Evolutionary conservation across 2,888 invertebrate genomes (phyloP), one percentile per base, ranked within the genome.

Genomic region (Sabatieria punctata): DNA sequence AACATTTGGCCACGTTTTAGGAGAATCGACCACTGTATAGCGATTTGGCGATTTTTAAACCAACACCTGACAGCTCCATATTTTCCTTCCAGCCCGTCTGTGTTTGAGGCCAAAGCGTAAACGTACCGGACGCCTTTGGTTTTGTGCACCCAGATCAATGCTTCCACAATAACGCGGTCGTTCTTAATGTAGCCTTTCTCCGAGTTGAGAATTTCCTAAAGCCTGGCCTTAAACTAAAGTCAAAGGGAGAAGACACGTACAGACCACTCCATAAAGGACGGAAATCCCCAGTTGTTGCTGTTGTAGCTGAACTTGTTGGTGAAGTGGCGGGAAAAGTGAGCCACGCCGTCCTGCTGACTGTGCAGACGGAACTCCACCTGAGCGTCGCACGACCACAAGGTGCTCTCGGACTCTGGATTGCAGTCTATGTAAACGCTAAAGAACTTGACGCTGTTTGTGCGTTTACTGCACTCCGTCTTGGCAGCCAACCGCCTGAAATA

Each of bases 241-340:
- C 33, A 33, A 33, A 33, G n/a, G 11, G n/a, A 33, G n/a, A n/a
- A n/a, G n/a, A n/a, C n/a, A n/a, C n/a, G 11, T 46, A 47, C 22
- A 33, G 45, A 50, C 57, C 57, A 61, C 19, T 59, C 60, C 52
- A 61, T 58, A 48, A 61, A 61, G 2, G 57, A 55, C 13, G 61
- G 61, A 44, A 61, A 61, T 1, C 61, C 61, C 61, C 61, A 61
- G 47, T 61, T 61, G 51, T 61, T 61, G 41, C 58, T 59, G 43
- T 57, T 60, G 49, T 48, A 61, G 48, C 57, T 60, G 54, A 61
- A 61, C 40, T 58, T 59, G 52, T 61, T 61, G 13, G 56, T 58
- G 52, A 61, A 61, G 51, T 59, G 52, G 35, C 54, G 41, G 2
- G 38, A 37, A 39, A 23, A 47, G 19, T 30, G 22, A 6, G 24